These are phyloP conservation scores for Sphaerodactylus townsendi DNA, from an alignment of 2,113 vertebrate species.

Conservation along the genomic window DNA sequence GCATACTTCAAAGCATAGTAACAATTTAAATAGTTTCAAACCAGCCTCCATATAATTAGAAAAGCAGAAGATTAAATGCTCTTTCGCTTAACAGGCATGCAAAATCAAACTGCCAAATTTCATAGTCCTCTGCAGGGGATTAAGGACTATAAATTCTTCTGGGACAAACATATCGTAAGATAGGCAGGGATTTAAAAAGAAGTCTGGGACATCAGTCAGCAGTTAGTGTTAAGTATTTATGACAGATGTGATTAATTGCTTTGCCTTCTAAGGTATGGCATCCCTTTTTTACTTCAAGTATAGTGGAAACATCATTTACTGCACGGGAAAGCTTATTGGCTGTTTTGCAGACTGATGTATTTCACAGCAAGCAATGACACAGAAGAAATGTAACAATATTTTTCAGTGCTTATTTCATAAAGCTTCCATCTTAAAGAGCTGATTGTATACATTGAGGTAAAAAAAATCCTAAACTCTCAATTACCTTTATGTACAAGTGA, in stretches of 20 bases:
- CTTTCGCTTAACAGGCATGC: neutral
- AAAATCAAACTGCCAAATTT: neutral
- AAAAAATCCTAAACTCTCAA: neutral
- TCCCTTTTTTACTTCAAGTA: neutral
- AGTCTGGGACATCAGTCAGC: neutral
- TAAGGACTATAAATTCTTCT: neutral
- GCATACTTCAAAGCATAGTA: neutral
- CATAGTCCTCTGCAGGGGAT: neutral
- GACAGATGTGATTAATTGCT: neutral
- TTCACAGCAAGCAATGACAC: neutral
- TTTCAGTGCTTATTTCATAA: constrained; percentile 15
- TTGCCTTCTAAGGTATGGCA: neutral
- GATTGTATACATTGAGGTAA: neutral
- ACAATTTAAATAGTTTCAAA: neutral
- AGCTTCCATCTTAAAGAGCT: neutral
- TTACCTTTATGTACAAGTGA: rapidly evolving
- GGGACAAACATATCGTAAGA: neutral
- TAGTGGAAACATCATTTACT: neutral
- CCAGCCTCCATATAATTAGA: neutral
- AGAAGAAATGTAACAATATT: neutral
- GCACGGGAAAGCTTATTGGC: neutral
- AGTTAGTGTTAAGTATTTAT: neutral
- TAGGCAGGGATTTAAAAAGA: neutral
- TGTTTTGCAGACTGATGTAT: constrained; percentile 1
- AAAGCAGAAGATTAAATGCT: constrained; percentile 11